Base-by-base conservation (phyloP, 92 coral and sea anemone species). In the Epizoanthus stellaris region DNA sequence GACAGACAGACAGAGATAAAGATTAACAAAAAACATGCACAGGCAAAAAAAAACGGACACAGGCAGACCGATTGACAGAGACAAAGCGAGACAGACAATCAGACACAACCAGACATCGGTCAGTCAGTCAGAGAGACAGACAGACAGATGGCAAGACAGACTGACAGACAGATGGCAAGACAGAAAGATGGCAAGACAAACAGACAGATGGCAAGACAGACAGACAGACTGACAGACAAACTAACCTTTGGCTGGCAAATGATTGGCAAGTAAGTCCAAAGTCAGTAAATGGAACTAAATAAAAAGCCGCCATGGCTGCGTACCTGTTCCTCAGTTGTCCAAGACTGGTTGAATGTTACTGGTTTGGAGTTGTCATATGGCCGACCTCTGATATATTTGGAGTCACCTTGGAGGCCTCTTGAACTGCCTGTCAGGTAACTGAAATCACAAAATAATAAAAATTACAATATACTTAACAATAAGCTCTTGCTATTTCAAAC, bases 271-370 rank as follows among this genome's bases (percentile, higher is more conserved):
- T 7, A 45, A 5, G 49, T 49, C 8, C 1, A 49, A 7, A 6
- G 0, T 49, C 11, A 5, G 11, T 1, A 49, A 49, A 49, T 1
- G 1, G 11, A 7, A 49, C 54, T 49, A 7, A 49, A 49, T 49
- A 49, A 76, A 13, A 42, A 16, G 20, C 0, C 1, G 4, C n/a
- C 11, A 5, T 36, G 6, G 52, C 21, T 38, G 36, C 60, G 25
- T 4, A 95, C 98, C 95, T 95, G 98, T 87, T 95, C 98, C 74
- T 94, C 98, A 15, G 88, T 77, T 11, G 98, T 92, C 98, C 98
- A 95, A 6, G 98, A 92, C 70, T 94, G 98, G 84, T 95, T 95
- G 81, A 92, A 95, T 42, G 98, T 95, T 6, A 82, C 87, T 61
- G 97, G 84, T 82, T 92, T 94, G 68, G 86, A 76, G 53, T 45